phyloP scores from a whole-genome alignment of 2,888 invertebrate genomes.

The Chirona hameri region DNA sequence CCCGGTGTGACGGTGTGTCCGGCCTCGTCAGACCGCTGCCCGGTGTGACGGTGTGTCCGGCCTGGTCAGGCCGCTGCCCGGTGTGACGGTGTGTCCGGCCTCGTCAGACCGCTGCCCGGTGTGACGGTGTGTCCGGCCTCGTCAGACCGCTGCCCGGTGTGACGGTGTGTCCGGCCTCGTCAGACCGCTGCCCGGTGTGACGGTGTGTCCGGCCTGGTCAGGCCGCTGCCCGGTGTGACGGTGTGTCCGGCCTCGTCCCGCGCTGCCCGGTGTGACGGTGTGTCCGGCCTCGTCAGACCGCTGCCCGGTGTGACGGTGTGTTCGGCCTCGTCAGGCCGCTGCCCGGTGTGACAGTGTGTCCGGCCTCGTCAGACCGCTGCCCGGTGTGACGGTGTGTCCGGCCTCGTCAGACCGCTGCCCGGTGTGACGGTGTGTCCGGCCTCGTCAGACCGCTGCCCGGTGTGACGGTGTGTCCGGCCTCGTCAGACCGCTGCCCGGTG shows the following conservation, averaged over 20 bases:
- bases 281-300: background rate
- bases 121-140: background rate
- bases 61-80: background rate
- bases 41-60: too few relatives aligned
- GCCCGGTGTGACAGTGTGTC: background rate
- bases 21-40: too few relatives aligned
- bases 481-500: background rate
- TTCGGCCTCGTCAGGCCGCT: background rate
- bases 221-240: background rate
- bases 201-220: background rate
- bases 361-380: background rate
- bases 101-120: background rate
- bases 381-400: background rate
- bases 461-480: background rate
- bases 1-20: too few relatives aligned
- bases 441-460: background rate
- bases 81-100: background rate
- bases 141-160: background rate
- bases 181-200: background rate
- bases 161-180: background rate
- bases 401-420: background rate
- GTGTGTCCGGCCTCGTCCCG: background rate
- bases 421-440: background rate
- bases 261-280: background rate
- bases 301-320: background rate